phyloP scores from a whole-genome alignment of 2,888 invertebrate genomes.

The Drosophila meridionalis region DNA sequence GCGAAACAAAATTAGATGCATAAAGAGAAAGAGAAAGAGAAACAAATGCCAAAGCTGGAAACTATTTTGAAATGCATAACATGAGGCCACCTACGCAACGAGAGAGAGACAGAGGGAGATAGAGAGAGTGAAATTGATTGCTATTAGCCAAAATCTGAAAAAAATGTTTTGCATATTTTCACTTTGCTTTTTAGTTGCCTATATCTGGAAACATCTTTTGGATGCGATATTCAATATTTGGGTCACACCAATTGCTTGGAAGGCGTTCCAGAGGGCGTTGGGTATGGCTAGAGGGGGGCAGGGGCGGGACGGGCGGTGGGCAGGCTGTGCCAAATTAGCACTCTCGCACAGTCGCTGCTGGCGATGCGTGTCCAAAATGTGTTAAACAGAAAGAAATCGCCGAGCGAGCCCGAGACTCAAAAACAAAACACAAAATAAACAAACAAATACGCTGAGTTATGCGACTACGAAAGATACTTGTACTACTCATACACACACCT shows the following conservation, averaged over 20 bases:
- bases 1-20: slow-evolving; percentile 18
- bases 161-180: slow-evolving; percentile 64
- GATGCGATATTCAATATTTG: slow-evolving; percentile 39
- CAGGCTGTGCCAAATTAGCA: slow-evolving; percentile 35
- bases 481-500: slow-evolving; percentile 39
- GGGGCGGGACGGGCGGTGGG: neutral
- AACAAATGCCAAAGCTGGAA: slow-evolving; percentile 31
- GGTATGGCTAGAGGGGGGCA: neutral
- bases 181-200: neutral
- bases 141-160: neutral
- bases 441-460: slow-evolving; percentile 44
- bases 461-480: slow-evolving; percentile 50
- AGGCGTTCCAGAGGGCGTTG: slow-evolving; percentile 10
- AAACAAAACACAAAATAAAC: slow-evolving; percentile 23
- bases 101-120: neutral
- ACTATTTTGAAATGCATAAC: slow-evolving; percentile 58
- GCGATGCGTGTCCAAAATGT: slow-evolving; percentile 62
- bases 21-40: neutral
- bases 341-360: slow-evolving; percentile 19
- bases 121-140: neutral
- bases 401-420: slow-evolving; percentile 30
- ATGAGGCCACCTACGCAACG: slow-evolving; percentile 43
- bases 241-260: slow-evolving; percentile 33
- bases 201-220: slow-evolving; percentile 39
- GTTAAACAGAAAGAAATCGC: slow-evolving; percentile 73